A percentile compares a stretch with the other conserved stretches of the same genome.
Conservation (phyloP, 2,888 invertebrate genomes). For the Cheilosia pagana region DNA sequence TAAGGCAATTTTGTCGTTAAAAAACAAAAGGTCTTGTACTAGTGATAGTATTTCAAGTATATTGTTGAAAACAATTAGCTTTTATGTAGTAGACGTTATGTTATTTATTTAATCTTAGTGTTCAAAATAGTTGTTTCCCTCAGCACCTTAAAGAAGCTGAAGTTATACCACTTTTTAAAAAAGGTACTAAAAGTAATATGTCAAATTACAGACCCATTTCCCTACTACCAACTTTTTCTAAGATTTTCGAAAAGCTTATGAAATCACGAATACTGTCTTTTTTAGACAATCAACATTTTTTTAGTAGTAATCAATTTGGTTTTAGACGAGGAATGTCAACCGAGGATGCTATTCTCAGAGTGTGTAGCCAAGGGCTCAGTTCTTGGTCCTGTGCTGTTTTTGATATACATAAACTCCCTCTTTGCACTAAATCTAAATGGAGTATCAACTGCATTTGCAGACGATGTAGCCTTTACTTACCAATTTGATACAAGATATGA, state of each 20-base stretch:
- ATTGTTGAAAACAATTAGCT: background rate
- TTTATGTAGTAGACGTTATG: conserved; percentile 6
- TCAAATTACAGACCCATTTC: conserved; percentile 1
- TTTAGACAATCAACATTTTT: background rate
- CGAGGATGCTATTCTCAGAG: conserved; percentile 12
- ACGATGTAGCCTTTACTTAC: too few relatives aligned
- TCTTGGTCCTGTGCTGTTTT: too few relatives aligned
- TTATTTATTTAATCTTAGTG: conserved; percentile 3
- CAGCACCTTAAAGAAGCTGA: conserved; percentile 2
- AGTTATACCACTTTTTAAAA: background rate
- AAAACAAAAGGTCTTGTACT: conserved; percentile 15
- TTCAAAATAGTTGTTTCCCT: background rate
- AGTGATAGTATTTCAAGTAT: conserved; percentile 12
- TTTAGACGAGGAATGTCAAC: conserved; percentile 18
- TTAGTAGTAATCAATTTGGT: conserved; percentile 25
- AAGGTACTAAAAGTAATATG: background rate
- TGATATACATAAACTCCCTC: too few relatives aligned
- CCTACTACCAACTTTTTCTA: conserved; percentile 12
- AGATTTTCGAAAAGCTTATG: too few relatives aligned
- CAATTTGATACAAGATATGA: too few relatives aligned
- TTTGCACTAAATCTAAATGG: too few relatives aligned
- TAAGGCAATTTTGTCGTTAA: conserved; percentile 2
- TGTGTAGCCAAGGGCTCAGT: conserved; percentile 4
- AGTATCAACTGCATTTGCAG: too few relatives aligned
- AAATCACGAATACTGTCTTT: conserved; percentile 12